Evolutionary conservation across 92 coral and sea anemone species (phyloP).

Genomic region (Epizoanthus illoricatus): DNA sequence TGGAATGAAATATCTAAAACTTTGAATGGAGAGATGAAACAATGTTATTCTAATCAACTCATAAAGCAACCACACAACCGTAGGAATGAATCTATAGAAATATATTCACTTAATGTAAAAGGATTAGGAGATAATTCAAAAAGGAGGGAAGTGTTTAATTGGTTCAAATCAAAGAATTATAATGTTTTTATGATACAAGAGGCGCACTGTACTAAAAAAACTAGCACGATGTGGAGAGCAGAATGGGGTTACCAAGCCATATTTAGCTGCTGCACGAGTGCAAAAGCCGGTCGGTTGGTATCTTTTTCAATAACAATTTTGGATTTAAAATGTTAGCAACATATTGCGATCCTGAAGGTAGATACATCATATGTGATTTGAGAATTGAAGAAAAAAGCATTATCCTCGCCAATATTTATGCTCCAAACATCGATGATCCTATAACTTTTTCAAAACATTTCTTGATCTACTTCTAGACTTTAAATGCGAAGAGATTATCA

Average conservation of each 20-base stretch:
- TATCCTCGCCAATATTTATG: conserved; percentile 31
- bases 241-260: conserved; percentile 52
- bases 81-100: conserved; percentile 24
- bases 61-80: no score
- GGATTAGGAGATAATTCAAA: conserved; percentile 41
- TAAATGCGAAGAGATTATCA: conserved; percentile 30
- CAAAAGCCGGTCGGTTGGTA: conserved; percentile 42
- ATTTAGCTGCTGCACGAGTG: conserved; percentile 38
- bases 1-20: no score
- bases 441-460: conserved; percentile 18
- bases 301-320: conserved; percentile 42
- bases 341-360: conserved; percentile 23
- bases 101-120: conserved; percentile 41
- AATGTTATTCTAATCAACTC: no score
- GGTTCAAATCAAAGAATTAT: conserved; percentile 24
- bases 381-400: conserved; percentile 9
- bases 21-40: no score
- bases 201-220: conserved; percentile 40
- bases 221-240: conserved; percentile 24
- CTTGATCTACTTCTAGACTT: conserved; percentile 22
- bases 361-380: conserved; percentile 31
- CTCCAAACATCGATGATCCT: conserved; percentile 24
- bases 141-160: conserved; percentile 43
- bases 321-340: conserved; percentile 21
- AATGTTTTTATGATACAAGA: conserved; percentile 39